Percentiles rank a stretch among this genome's conserved stretches.
phyloP scores from a whole-genome alignment of 2,888 invertebrate species.

The Tetragonisca angustula region DNA sequence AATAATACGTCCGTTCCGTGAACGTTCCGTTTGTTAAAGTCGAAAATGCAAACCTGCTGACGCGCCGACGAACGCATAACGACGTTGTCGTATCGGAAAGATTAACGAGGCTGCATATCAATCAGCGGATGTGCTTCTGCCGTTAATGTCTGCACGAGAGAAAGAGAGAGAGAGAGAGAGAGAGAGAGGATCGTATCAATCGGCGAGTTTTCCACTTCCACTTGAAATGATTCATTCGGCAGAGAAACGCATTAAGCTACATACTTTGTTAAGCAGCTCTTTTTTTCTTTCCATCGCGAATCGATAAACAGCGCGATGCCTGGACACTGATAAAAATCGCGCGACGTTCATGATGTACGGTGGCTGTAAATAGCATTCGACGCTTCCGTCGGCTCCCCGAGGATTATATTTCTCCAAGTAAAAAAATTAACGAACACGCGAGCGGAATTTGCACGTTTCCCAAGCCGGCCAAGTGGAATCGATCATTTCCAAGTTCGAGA shows the following conservation, averaged over 20 bases:
- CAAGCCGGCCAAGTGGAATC: too few relatives aligned
- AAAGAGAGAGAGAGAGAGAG: too few relatives aligned
- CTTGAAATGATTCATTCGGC: neutral
- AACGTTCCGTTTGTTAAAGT: neutral
- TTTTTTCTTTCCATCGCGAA: neutral
- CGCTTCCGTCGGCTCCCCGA: too few relatives aligned
- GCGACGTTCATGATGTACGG: neutral
- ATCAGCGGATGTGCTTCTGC: neutral
- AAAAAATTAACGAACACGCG: too few relatives aligned
- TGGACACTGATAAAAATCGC: neutral
- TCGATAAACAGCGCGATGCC: neutral
- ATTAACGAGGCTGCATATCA: constrained; percentile 1
- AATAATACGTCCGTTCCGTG: neutral
- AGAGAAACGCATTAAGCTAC: neutral
- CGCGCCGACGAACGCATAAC: neutral
- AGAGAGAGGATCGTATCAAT: neutral
- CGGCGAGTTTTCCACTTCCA: neutral
- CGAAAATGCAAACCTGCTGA: neutral
- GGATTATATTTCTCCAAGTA: too few relatives aligned
- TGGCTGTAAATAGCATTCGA: too few relatives aligned
- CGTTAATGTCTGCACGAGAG: neutral
- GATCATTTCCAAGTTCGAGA: too few relatives aligned
- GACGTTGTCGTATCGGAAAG: neutral
- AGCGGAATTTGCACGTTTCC: too few relatives aligned
- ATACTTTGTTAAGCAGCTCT: neutral